Base-by-base conservation (phyloP, 2,888 invertebrate genomes). In the Phragmatobia fuliginosa region DNA sequence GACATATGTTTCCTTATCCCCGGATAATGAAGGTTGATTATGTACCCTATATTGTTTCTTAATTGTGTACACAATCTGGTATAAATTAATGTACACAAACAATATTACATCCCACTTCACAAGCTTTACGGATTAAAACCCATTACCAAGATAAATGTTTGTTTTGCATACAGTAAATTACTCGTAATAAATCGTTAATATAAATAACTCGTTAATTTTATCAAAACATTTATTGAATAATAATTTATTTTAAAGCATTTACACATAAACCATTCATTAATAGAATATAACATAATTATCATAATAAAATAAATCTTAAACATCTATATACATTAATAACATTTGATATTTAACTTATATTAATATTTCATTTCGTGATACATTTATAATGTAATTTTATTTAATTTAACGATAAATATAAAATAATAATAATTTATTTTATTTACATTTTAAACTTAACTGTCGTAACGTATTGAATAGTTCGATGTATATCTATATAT, bases 191-290 rank as follows among this genome's bases (percentile, higher is more conserved):
- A 11, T 14, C 38, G 14, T 32, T n/a, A 18, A 21, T 21, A 56
- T 31, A 74, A 70, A 64, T 0, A 72, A 68, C 45, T 21, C 14
- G 45, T 8, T 45, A 58, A 56, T 74, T 68, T 74, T 83, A 84
- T 85, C 80, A 84, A 84, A 85, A 84, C 85, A 84, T 85, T 85
- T 79, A 85, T 68, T 78, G 80, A 74, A 72, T 81, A 66, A 70
- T 80, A 76, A 77, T 73, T 78, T 59, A 74, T 28, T 69, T 76
- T 81, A 82, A 82, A 85, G 85, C 84, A 79, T 82, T 80, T 16
- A 74, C 80, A 84, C 81, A 85, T 79, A 76, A 80, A 68, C 68
- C 70, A 81, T 72, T 76, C 76, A 74, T 67, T 64, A 76, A 70
- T 71, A 75, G 62, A 81, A 71, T 72, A 31, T 77, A 68, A 76